Conservation (phyloP, 2,797 vertebrate genomes). For the Tragelaphus eurycerus region DNA sequence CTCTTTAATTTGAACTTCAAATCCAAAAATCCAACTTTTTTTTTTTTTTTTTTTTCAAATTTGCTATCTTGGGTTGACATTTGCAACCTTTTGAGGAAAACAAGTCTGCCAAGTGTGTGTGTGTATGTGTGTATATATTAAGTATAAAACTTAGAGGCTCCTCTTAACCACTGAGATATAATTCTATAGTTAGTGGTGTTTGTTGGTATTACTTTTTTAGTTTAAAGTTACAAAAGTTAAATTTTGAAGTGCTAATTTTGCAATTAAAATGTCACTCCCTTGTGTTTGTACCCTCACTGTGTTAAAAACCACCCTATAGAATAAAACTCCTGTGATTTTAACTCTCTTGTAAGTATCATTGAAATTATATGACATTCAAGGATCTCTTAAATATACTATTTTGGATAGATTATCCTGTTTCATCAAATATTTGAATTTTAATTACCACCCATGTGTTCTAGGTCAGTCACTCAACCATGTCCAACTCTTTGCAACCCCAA, state of each 20-base stretch:
- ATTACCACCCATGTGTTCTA: not conserved
- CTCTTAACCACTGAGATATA: not conserved
- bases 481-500: not conserved
- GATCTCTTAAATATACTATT: not conserved
- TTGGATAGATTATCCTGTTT: not conserved
- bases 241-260: not conserved
- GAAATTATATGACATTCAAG: not conserved
- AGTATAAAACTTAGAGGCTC: not conserved
- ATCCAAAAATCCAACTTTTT: not conserved
- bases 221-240: not conserved
- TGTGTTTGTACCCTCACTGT: not conserved
- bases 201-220: not conserved
- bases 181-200: not conserved
- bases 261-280: not conserved
- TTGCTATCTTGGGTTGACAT: not conserved
- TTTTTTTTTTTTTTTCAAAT: not conserved
- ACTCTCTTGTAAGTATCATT: not conserved
- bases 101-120: not conserved
- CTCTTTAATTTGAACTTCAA: not conserved
- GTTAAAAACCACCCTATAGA: not conserved
- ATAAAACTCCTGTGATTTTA: not conserved
- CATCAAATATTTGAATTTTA: conserved; percentile 12
- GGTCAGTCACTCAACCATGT: not conserved
- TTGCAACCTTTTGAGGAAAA: not conserved
- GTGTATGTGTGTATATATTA: not conserved